Conservation (phyloP, 2,113 vertebrate species). For the Amphiprion ocellaris region DNA sequence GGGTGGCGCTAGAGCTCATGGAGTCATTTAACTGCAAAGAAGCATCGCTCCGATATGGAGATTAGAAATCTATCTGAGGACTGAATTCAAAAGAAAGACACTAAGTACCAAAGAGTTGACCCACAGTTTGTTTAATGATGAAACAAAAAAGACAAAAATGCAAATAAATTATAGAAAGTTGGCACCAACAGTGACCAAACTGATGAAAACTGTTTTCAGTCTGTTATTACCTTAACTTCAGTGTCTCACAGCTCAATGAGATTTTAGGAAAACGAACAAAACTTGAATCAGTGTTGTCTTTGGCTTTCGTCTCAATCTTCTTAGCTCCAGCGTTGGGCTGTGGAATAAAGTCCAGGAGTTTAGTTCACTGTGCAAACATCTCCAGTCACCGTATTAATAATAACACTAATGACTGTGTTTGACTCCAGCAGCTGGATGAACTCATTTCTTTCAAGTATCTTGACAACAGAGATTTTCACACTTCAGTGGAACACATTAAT, state of each 20-base stretch:
- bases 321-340: conserved; percentile 79
- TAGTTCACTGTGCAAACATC: conserved; percentile 93
- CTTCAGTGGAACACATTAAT: conserved; percentile 46
- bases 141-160: conserved; percentile 22
- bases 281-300: conserved; percentile 81
- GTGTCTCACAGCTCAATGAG: background rate
- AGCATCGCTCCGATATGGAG: no score
- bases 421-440: conserved; percentile 93
- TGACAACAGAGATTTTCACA: conserved; percentile 79
- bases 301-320: conserved; percentile 89
- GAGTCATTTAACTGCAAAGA: no score
- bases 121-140: conserved; percentile 47
- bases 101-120: background rate
- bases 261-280: conserved; percentile 10
- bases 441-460: conserved; percentile 94
- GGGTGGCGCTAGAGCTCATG: no score
- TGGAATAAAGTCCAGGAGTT: conserved; percentile 88
- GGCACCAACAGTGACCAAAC: conserved; percentile 1
- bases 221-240: conserved; percentile 14
- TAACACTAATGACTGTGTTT: conserved; percentile 83
- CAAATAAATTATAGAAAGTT: conserved; percentile 51
- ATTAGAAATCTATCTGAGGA: no score
- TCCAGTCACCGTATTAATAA: conserved; percentile 77
- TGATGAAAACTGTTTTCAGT: conserved; percentile 4
- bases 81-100: background rate